Percentiles rank a stretch among this genome's conserved stretches.
These are phyloP conservation scores for Drosophila burlai DNA, from an alignment of 1,140 invertebrate genomes.

Conservation along the genomic window DNA sequence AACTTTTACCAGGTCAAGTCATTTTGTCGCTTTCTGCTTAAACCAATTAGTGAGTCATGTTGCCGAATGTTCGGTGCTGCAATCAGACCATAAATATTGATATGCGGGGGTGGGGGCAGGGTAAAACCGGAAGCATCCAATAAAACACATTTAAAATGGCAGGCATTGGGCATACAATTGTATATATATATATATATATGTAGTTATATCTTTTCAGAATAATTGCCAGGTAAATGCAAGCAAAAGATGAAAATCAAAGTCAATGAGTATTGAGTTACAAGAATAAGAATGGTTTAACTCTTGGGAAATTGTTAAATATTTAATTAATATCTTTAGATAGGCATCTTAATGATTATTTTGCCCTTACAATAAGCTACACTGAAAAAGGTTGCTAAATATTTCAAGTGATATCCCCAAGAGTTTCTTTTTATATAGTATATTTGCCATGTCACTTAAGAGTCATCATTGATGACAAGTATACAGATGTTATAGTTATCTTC, in stretches of 20 bases:
- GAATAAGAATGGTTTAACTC: too few species aligned
- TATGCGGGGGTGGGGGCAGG: not conserved
- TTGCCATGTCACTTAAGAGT: conserved; percentile 2
- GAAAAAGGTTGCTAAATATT: not conserved
- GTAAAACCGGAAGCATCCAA: not conserved
- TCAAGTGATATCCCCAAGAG: too few species aligned
- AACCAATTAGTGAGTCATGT: conserved; percentile 79
- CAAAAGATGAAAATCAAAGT: not conserved
- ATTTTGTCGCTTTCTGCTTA: conserved; percentile 45
- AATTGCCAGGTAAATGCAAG: not conserved
- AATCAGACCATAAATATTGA: conserved; percentile 39
- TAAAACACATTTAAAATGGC: conserved; percentile 2
- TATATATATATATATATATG: not conserved
- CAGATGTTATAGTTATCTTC: conserved; percentile 14
- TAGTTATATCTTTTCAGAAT: not conserved
- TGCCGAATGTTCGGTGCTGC: conserved; percentile 28
- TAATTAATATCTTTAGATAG: not conserved
- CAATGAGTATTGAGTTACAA: not conserved
- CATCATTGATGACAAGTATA: not conserved
- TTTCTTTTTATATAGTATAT: not conserved
- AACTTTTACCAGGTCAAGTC: conserved; percentile 79
- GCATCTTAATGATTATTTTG: not conserved
- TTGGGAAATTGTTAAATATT: not conserved
- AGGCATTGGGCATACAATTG: not conserved
- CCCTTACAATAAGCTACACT: not conserved